Percentiles rank a stretch among this genome's conserved stretches.
These are phyloP conservation scores for Napeogenes sylphis DNA, from an alignment of 2,888 invertebrate species.

Conservation along the genomic window DNA sequence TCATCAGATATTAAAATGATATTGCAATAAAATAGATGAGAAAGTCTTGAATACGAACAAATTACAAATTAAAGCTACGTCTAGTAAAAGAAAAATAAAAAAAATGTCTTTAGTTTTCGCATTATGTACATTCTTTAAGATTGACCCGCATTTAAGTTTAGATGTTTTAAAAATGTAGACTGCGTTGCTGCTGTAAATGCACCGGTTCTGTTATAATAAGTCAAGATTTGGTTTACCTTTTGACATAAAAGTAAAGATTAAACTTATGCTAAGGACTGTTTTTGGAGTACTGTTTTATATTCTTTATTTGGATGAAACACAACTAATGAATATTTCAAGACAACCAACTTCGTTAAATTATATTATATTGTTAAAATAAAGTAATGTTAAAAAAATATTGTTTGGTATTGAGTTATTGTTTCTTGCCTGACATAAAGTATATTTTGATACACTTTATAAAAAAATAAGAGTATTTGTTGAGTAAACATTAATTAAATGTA, in stretches of 20 bases:
- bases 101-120: neutral
- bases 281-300: no score
- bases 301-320: no score
- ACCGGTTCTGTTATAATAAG: constrained; percentile 19
- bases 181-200: constrained; percentile 15
- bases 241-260: neutral
- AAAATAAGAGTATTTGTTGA: no score
- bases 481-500: no score
- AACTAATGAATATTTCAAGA: no score
- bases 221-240: constrained; percentile 10
- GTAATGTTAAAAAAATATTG: neutral
- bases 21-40: no score
- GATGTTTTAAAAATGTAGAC: constrained; percentile 5
- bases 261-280: neutral
- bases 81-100: neutral
- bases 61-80: neutral
- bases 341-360: neutral
- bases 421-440: no score
- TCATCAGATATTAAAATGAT: no score
- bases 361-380: no score
- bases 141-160: neutral
- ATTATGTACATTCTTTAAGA: neutral
- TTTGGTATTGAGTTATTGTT: no score
- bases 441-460: no score
- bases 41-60: no score